A percentile compares a stretch with the other conserved stretches of the same genome.
phyloP scores from a whole-genome alignment of 2,888 invertebrate genomes.

The Tachina fera region DNA sequence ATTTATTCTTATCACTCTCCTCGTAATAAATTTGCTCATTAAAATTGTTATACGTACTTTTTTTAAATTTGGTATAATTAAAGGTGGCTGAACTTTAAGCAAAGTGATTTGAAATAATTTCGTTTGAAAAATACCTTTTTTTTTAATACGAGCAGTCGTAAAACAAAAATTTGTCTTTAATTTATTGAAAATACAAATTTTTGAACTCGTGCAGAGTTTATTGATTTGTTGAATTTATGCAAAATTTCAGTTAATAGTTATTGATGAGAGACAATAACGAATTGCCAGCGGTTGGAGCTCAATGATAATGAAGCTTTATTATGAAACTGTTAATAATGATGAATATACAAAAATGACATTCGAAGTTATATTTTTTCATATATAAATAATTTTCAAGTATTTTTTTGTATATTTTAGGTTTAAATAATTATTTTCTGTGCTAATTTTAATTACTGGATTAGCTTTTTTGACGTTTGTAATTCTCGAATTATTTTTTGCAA shows the following conservation, averaged over 20 bases:
- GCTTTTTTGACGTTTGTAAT: no score
- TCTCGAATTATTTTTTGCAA: no score
- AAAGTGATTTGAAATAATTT: neutral
- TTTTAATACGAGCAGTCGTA: no score
- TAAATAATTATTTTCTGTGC: no score
- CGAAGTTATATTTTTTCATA: no score
- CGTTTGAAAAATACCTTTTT: neutral
- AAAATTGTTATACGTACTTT: neutral
- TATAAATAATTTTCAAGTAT: no score
- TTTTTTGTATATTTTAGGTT: no score
- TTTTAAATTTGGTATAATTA: neutral
- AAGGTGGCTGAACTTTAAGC: slow-evolving; percentile 31
- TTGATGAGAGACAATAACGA: neutral
- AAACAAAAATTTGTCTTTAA: neutral
- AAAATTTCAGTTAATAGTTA: neutral
- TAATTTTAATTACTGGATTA: no score
- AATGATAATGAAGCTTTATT: no score
- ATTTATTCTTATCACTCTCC: slow-evolving; percentile 20
- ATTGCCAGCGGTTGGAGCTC: no score
- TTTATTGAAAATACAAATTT: neutral
- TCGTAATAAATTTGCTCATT: neutral
- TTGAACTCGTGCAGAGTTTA: neutral
- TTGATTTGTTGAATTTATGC: neutral
- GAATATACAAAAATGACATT: no score
- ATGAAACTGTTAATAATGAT: no score